A percentile compares a stretch with the other conserved stretches of the same genome.
These are phyloP conservation scores for Formicarius rufipectus DNA, from an alignment of 2,113 vertebrate species.

Conservation along the genomic window DNA sequence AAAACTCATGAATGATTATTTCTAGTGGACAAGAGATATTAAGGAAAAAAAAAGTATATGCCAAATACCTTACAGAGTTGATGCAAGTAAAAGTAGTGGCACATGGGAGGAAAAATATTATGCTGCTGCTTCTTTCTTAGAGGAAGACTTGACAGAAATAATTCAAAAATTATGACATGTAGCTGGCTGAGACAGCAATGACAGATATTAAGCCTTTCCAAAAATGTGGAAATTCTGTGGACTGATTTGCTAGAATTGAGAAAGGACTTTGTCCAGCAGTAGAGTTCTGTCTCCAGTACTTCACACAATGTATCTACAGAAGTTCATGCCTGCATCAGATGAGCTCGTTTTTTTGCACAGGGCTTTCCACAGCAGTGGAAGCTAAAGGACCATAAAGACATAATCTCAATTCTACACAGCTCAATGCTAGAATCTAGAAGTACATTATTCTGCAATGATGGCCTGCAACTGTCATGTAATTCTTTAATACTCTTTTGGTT, in stretches of 20 bases:
- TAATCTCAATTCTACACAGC: background rate
- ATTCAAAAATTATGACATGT: background rate
- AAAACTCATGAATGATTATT: background rate
- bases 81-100: background rate
- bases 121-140: background rate
- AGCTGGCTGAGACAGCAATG: background rate
- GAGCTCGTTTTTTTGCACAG: background rate
- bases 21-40: background rate
- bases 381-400: background rate
- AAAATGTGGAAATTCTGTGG: background rate
- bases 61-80: background rate
- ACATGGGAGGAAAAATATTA: background rate
- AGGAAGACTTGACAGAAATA: background rate
- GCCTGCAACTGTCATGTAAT: background rate
- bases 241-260: background rate
- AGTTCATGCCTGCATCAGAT: background rate
- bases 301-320: background rate
- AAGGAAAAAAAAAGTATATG: background rate
- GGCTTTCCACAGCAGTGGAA: background rate
- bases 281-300: background rate
- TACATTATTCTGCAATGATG: background rate
- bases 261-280: background rate
- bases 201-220: background rate
- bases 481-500: background rate
- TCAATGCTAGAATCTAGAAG: background rate